These are phyloP conservation scores for Ispidina lecontei DNA, from an alignment of 2,797 vertebrate genomes.

Conservation along the genomic window DNA sequence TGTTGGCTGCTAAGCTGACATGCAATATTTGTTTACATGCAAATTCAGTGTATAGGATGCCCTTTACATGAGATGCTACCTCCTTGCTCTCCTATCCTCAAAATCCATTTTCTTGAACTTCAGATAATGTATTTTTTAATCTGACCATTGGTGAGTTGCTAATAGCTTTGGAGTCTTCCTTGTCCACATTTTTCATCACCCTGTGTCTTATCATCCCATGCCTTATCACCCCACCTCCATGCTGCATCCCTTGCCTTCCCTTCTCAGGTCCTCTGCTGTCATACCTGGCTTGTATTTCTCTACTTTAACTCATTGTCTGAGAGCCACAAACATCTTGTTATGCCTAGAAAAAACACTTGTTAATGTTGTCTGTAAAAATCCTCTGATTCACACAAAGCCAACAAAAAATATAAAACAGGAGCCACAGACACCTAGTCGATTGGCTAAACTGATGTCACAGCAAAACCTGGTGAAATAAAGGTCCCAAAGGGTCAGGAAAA, in stretches of 20 bases:
- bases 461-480: background rate
- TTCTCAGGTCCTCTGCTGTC: no score
- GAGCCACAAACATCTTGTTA: background rate
- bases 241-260: background rate
- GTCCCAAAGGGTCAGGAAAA: background rate
- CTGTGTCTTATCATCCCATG: background rate
- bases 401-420: background rate
- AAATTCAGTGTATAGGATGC: background rate
- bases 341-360: background rate
- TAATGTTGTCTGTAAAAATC: background rate
- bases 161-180: background rate
- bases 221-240: background rate
- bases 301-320: background rate
- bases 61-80: background rate
- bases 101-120: background rate
- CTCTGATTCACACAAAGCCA: background rate
- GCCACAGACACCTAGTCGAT: background rate
- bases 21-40: background rate
- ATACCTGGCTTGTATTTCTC: background rate
- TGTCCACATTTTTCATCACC: background rate
- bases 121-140: background rate
- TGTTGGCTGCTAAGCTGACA: background rate
- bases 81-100: background rate
- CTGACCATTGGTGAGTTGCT: background rate
- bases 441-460: background rate